These are phyloP conservation scores for Venustoraphidia nigricollis DNA, from an alignment of 2,888 invertebrate genomes.

Conservation along the genomic window DNA sequence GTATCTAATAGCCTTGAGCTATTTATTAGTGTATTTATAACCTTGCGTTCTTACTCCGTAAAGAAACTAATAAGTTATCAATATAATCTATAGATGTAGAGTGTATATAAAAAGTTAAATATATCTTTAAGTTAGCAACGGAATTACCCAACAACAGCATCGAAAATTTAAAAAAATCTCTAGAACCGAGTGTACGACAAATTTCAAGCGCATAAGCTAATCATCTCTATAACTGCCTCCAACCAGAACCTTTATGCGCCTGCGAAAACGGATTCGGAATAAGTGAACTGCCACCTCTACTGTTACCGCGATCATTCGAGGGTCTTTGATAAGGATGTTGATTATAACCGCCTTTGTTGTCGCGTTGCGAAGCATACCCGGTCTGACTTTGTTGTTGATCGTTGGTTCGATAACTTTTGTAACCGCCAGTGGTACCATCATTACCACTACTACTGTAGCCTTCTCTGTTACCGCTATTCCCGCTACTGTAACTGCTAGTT, in stretches of 20 bases:
- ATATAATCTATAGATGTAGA: too few relatives aligned
- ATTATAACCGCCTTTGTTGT: constrained; percentile 3
- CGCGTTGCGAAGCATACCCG: not conserved
- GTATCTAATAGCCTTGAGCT: too few relatives aligned
- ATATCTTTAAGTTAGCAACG: too few relatives aligned
- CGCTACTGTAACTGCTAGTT: not conserved
- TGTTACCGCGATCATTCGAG: constrained; percentile 6
- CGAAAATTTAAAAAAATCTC: too few relatives aligned
- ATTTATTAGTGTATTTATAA: too few relatives aligned
- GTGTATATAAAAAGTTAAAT: too few relatives aligned
- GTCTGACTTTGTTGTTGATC: not conserved
- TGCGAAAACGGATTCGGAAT: not conserved
- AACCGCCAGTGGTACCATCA: not conserved
- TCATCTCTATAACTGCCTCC: not conserved
- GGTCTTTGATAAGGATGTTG: constrained; percentile 8
- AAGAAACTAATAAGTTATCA: too few relatives aligned
- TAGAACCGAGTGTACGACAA: too few relatives aligned
- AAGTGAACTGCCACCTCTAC: constrained; percentile 7
- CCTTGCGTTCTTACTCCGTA: too few relatives aligned
- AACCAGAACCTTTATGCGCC: not conserved
- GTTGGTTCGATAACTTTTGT: not conserved
- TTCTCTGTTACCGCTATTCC: too few relatives aligned
- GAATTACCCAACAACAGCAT: too few relatives aligned
- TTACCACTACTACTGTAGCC: not conserved
- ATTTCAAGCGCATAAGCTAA: too few relatives aligned